Conservation (phyloP, 2,888 invertebrate genomes). For the Nephrotoma guestfalica region DNA sequence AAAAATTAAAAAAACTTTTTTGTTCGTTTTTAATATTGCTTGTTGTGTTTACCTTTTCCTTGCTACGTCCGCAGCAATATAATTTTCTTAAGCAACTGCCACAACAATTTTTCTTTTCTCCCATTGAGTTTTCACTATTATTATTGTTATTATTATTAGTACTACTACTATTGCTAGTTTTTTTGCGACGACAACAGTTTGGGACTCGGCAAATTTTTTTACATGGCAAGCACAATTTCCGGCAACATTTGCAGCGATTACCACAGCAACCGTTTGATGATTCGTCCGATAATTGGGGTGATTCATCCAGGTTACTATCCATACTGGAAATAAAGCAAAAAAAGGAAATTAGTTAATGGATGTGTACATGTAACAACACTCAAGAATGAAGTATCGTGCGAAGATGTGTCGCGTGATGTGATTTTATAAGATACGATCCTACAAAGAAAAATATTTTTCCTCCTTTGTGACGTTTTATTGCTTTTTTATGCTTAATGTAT, state of each 20-base stretch:
- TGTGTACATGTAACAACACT: not conserved
- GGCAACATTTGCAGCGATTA: slow-evolving; percentile 22
- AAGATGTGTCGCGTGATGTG: not conserved
- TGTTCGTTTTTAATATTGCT: slow-evolving; percentile 30
- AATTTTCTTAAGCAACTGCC: slow-evolving; percentile 24
- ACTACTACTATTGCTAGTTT: not conserved
- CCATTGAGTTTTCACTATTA: slow-evolving; percentile 1
- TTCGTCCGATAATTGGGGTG: slow-evolving; percentile 10
- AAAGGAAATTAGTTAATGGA: not conserved
- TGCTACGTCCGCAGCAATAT: slow-evolving; percentile 30
- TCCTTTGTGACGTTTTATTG: not conserved
- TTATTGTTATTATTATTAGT: not conserved
- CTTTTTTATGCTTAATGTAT: not conserved
- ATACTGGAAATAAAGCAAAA: not conserved
- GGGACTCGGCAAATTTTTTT: not conserved
- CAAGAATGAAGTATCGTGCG: not conserved
- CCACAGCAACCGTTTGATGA: slow-evolving; percentile 9
- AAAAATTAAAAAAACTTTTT: not conserved
- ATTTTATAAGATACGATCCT: not conserved
- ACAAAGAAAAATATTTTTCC: too few relatives aligned
- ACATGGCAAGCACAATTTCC: not conserved
- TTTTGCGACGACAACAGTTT: not conserved
- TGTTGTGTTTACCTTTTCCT: slow-evolving; percentile 34
- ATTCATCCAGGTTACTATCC: slow-evolving; percentile 25
- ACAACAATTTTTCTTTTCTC: slow-evolving; percentile 6